phyloP scores from a whole-genome alignment of 2,797 vertebrate genomes.

The Enteromius paludinosus region DNA sequence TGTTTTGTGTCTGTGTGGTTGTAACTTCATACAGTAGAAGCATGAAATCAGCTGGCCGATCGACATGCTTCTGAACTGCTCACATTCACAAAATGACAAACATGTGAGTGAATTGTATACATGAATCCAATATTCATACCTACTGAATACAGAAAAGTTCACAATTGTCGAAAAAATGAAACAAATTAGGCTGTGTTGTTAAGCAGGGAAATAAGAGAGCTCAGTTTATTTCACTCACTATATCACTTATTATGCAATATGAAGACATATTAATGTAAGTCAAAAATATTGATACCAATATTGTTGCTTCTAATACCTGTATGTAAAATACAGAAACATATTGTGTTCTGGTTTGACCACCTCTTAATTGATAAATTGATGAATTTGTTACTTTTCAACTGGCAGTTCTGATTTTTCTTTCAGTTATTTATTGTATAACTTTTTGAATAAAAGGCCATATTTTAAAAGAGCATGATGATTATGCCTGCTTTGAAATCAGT shows the following conservation, averaged over 20 bases:
- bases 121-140: not conserved
- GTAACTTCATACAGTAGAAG: not conserved
- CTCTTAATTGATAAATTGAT: not conserved
- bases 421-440: not conserved
- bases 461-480: constrained; percentile 18
- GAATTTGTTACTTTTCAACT: not conserved
- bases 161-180: not conserved
- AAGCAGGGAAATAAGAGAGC: not conserved
- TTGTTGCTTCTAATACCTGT: not conserved
- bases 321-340: not conserved
- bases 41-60: not conserved
- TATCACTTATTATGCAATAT: not conserved
- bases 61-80: not conserved
- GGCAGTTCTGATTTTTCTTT: not conserved
- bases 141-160: not conserved
- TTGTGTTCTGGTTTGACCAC: not conserved
- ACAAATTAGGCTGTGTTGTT: not conserved
- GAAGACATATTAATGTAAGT: not conserved
- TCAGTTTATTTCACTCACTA: not conserved
- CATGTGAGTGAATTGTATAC: not conserved
- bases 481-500: too few relatives aligned
- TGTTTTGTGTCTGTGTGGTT: not conserved
- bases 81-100: not conserved
- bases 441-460: not conserved
- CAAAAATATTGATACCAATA: not conserved